phyloP scores from a whole-genome alignment of 1,140 invertebrate species.

The Cotesia typhae region DNA sequence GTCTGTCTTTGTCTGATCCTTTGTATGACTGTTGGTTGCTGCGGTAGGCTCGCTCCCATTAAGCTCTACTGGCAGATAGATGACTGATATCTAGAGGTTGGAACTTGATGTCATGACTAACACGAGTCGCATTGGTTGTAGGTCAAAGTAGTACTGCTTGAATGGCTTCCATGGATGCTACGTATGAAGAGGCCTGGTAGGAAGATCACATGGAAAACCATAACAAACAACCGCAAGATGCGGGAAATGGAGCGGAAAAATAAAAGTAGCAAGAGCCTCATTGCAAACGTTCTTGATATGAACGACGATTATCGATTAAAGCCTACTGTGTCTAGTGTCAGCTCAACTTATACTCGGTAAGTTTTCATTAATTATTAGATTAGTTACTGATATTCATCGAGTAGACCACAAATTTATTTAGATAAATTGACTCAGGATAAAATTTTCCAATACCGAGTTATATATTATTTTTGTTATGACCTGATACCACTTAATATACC shows the following conservation, averaged over 20 bases:
- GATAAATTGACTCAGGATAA: too few species aligned
- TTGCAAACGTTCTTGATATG: slow-evolving; percentile 94
- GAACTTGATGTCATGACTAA: too few species aligned
- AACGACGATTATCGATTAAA: slow-evolving; percentile 90
- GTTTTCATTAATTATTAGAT: background rate
- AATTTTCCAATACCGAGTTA: too few species aligned
- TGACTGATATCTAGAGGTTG: too few species aligned
- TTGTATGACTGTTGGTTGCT: too few species aligned
- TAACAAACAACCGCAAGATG: slow-evolving; percentile 87
- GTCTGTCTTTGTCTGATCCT: too few species aligned
- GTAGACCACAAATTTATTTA: background rate
- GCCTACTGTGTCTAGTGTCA: slow-evolving; percentile 53
- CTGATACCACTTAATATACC: too few species aligned
- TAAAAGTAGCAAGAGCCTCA: slow-evolving; percentile 88
- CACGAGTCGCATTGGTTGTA: slow-evolving; percentile 56
- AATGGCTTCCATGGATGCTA: slow-evolving; percentile 96
- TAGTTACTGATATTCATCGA: background rate
- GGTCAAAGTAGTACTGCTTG: slow-evolving; percentile 92
- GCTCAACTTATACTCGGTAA: slow-evolving; percentile 58
- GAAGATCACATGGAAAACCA: slow-evolving; percentile 91
- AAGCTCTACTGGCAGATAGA: too few species aligned
- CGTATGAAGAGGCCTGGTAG: slow-evolving; percentile 93
- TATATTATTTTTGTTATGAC: too few species aligned
- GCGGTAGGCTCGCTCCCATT: too few species aligned
- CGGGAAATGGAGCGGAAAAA: slow-evolving; percentile 91